Conservation (phyloP, 2,888 invertebrate genomes). For the Choristoneura rosaceana region DNA sequence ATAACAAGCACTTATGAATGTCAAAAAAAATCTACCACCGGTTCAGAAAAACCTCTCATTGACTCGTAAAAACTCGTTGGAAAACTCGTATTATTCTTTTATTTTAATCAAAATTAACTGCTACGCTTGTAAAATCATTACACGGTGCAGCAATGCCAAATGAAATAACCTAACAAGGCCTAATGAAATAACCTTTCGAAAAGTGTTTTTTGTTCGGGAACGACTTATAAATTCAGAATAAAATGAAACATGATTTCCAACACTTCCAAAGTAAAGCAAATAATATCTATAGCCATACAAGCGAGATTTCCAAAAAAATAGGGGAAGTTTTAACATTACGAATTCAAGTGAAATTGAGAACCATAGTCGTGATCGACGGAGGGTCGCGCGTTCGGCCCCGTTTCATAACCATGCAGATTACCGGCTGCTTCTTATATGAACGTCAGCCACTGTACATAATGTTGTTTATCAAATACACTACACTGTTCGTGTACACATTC, state of each 20-base stretch:
- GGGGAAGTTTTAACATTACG: constrained; percentile 56
- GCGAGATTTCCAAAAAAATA: constrained; percentile 27
- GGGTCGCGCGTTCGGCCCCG: constrained; percentile 62
- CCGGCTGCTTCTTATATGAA: constrained; percentile 55
- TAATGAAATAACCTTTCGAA: neutral
- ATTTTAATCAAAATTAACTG: neutral
- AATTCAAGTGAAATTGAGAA: constrained; percentile 61
- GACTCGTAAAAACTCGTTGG: too few relatives aligned
- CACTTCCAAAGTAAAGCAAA: constrained; percentile 4
- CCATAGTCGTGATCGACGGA: constrained; percentile 54
- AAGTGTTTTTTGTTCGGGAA: neutral
- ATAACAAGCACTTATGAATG: too few relatives aligned
- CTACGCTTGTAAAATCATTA: neutral
- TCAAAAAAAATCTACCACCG: too few relatives aligned
- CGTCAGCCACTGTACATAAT: constrained; percentile 2
- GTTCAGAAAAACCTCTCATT: too few relatives aligned
- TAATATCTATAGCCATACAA: neutral
- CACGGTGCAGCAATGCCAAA: neutral
- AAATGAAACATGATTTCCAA: neutral
- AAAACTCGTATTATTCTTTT: neutral
- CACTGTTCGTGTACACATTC: neutral
- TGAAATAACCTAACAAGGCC: neutral
- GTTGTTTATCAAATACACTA: neutral
- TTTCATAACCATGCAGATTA: constrained; percentile 61
- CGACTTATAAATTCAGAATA: neutral